Base-by-base conservation (phyloP, 2,797 vertebrate species). In the Cyprinodon diabolis region DNA sequence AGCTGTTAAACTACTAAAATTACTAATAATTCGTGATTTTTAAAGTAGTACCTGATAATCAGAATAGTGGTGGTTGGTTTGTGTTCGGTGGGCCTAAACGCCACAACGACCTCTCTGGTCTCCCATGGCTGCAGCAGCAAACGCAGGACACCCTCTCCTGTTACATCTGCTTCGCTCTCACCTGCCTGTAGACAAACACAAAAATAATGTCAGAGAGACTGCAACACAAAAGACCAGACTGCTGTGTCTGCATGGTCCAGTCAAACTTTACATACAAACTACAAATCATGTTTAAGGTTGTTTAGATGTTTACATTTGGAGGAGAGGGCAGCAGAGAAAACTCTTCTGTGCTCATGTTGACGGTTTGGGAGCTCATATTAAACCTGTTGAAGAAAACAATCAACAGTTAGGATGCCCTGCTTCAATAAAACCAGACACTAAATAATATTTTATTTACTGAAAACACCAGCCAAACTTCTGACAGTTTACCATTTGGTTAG, bases 291-390 rank as follows among this genome's bases (percentile, higher is more conserved):
- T 45, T 19, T 6, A 30, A 5, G 52, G 57, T 40, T 23, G 14
- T 75, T 73, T 62, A 11, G 54, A 55, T n/a, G 60, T 79, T 86
- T 91, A 96, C 95, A 91, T 92, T 87, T 2, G 68, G 85, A 4
- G 80, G 77, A 83, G 93, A 89, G 66, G 93, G 85, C 80, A 96
- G 83, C 55, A 99, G 94, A 60, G 93, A 95, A 93, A 99, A 99
- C 93, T 98, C 97, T 1, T 87, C 90, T 51, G 97, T 97, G 81
- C 95, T 97, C 89, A 98, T 94, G 92, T 98, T 99, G 88, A 99
- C 89, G 51, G 93, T 93, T 51, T 96, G 92, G 3, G 94, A 92
- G 82, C 96, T 96, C 73, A 96, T 92, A 72, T 96, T 94, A 85
- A 96, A 96, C 95, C 95, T 96, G 86, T 1, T 70, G 81, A 71